Percentiles rank a stretch among this genome's conserved stretches.
phyloP scores from a whole-genome alignment of 2,797 vertebrate genomes.

The Acrocephalus scirpaceus region DNA sequence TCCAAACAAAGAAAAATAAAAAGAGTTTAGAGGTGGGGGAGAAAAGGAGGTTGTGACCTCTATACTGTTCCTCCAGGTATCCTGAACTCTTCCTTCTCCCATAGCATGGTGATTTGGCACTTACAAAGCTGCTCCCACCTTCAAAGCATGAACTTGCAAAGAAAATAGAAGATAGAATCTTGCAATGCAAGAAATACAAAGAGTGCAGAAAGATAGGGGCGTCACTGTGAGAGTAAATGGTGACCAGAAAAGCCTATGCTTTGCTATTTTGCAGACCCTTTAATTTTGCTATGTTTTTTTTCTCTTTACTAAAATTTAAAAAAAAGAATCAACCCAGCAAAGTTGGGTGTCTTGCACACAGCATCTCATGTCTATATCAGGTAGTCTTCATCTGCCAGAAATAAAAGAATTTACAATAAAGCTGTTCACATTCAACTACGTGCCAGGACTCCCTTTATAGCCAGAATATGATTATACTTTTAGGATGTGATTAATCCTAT shows the following conservation, averaged over 20 bases:
- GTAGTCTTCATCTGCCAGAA: not conserved
- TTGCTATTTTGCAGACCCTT: not conserved
- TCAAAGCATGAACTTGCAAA: not conserved
- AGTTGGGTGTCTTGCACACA: not conserved
- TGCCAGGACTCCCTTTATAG: not conserved
- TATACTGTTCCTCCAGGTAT: not conserved
- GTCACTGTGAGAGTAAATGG: not conserved
- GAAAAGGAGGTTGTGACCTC: not conserved
- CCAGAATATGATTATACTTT: not conserved
- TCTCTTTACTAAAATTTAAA: not conserved
- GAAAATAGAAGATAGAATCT: not conserved
- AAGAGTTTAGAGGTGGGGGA: accelerated
- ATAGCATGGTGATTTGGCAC: not conserved
- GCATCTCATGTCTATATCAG: not conserved
- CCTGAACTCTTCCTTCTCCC: not conserved
- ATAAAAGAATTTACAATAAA: not conserved
- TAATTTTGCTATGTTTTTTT: not conserved
- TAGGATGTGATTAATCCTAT: not conserved
- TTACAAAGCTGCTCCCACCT: not conserved
- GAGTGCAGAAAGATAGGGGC: not conserved
- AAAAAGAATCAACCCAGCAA: not conserved
- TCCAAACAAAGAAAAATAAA: not conserved
- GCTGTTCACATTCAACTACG: not conserved
- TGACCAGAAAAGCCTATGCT: not conserved
- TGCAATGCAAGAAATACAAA: not conserved